Percentiles rank a stretch among this genome's conserved stretches.
Conservation (phyloP, 2,797 vertebrate genomes). For the Galagoides demidoff region DNA sequence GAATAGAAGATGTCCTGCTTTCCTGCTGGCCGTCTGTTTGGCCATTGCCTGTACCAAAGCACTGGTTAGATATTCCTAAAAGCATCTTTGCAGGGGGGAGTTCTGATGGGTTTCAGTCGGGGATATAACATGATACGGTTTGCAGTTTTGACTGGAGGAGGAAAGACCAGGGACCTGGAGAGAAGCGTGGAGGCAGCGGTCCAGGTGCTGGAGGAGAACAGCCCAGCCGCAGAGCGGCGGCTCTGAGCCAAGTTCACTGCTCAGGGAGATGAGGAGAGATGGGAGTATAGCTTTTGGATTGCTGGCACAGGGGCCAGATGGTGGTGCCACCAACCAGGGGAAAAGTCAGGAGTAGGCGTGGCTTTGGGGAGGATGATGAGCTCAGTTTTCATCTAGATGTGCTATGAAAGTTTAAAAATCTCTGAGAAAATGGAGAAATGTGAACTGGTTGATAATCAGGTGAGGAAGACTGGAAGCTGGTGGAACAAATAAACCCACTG, state of each 20-base stretch:
- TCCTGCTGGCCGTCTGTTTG: background rate
- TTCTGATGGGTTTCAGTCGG: background rate
- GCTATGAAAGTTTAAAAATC: constrained; percentile 27
- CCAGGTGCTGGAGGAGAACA: background rate
- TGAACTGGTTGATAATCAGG: background rate
- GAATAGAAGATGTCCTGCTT: background rate
- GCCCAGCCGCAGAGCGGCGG: no score
- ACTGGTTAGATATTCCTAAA: constrained; percentile 22
- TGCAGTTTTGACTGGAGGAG: background rate
- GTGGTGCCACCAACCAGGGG: background rate
- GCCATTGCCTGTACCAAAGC: background rate
- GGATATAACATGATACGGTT: background rate
- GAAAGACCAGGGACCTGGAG: background rate
- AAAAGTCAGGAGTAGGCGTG: background rate
- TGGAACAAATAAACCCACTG: constrained; percentile 55
- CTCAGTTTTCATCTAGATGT: background rate
- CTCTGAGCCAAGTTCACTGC: background rate
- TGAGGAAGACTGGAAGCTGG: constrained; percentile 17
- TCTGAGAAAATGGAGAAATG: background rate
- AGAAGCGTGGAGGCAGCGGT: background rate
- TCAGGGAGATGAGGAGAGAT: background rate
- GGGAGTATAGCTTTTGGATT: background rate
- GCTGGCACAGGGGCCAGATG: background rate
- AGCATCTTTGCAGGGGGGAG: background rate
- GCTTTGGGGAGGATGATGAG: background rate